Evolutionary conservation across 2,888 invertebrate genomes (phyloP).

Genomic region (Sceliomorpha sp.): DNA sequence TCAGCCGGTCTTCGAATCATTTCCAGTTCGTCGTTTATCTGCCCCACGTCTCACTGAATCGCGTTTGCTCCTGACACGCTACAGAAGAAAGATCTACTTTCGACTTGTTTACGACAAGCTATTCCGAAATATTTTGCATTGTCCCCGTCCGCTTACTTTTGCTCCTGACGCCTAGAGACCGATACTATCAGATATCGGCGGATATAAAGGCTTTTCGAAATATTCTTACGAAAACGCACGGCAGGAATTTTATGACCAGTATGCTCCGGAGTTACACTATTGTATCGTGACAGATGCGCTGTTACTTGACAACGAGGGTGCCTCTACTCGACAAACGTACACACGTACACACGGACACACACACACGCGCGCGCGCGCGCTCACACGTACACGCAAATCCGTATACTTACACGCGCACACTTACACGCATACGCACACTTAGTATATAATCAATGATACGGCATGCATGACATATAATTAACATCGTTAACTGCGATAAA

Average conservation of each 20-base stretch:
- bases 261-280: constrained; percentile 4
- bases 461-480: constrained; percentile 47
- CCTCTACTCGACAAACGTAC: too few species aligned
- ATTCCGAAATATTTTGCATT: constrained; percentile 25
- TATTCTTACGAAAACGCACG: constrained; percentile 18
- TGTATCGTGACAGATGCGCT: constrained; percentile 14
- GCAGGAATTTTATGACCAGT: constrained; percentile 30
- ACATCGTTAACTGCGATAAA: constrained; percentile 62
- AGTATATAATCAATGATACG: constrained; percentile 3
- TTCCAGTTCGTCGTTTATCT: constrained; percentile 57
- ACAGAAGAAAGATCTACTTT: neutral
- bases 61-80: constrained; percentile 13
- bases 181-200: constrained; percentile 4
- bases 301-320: constrained; percentile 34
- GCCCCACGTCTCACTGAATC: constrained; percentile 25
- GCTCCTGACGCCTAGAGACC: too few species aligned
- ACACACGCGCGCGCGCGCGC: too few species aligned
- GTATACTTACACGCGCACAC: too few species aligned
- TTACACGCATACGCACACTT: too few species aligned
- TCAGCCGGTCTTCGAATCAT: constrained; percentile 60
- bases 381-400: too few species aligned
- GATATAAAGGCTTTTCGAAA: constrained; percentile 2
- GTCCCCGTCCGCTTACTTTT: constrained; percentile 21
- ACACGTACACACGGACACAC: too few species aligned
- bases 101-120: constrained; percentile 4